Conservation (phyloP, 1,140 invertebrate genomes). For the Vanessa tameamea region DNA sequence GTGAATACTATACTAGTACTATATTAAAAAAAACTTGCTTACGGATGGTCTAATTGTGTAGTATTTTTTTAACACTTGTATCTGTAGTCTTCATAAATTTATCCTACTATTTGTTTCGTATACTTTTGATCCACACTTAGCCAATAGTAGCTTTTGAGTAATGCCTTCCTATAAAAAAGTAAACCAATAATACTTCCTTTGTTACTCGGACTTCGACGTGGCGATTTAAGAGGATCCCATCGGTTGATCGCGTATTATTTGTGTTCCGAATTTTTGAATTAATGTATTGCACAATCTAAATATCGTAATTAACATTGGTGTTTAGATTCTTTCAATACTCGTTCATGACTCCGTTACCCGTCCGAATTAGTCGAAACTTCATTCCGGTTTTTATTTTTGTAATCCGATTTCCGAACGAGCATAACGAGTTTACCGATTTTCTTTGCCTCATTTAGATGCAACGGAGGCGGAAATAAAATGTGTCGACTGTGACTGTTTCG, state of each 20-base stretch:
- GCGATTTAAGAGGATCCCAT: no score
- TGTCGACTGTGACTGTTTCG: constrained; percentile 29
- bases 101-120: no score
- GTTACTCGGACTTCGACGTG: no score
- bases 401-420: constrained; percentile 24
- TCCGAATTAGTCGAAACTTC: constrained; percentile 13
- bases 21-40: no score
- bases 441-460: constrained; percentile 1
- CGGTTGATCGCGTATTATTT: background rate
- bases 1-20: no score
- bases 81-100: no score
- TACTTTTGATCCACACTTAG: no score
- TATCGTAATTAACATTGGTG: constrained; percentile 16
- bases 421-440: constrained; percentile 11
- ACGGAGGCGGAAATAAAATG: constrained; percentile 27
- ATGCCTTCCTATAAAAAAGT: no score
- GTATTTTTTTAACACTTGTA: no score
- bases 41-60: no score
- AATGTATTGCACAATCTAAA: constrained; percentile 14
- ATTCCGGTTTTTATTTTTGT: constrained; percentile 19
- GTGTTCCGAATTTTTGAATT: background rate
- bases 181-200: no score
- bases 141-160: no score
- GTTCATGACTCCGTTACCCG: constrained; percentile 7
- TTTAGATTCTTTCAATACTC: constrained; percentile 14